Evolutionary conservation across 2,113 vertebrate genomes (phyloP).

Genomic region (Machaerirhynchus nigripectus): DNA sequence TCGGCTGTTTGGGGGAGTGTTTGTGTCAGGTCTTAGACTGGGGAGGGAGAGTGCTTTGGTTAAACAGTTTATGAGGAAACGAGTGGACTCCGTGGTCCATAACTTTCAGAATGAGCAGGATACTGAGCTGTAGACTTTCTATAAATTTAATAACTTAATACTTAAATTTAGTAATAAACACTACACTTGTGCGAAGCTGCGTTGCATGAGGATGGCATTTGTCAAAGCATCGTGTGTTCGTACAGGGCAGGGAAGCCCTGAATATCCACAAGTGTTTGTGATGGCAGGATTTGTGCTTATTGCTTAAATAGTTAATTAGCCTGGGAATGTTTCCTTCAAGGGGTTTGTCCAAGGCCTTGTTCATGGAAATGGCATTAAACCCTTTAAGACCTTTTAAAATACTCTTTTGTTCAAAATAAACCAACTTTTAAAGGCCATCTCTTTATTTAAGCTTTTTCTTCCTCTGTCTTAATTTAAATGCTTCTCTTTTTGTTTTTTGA

Average conservation of each 20-base stretch:
- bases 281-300: not conserved
- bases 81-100: not conserved
- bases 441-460: not conserved
- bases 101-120: not conserved
- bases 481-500: not conserved
- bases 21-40: not conserved
- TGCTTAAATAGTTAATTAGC: not conserved
- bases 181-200: not conserved
- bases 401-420: slow-evolving; percentile 38
- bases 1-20: no score
- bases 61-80: not conserved
- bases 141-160: not conserved
- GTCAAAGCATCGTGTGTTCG: not conserved
- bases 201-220: not conserved
- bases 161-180: not conserved
- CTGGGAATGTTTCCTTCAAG: not conserved
- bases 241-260: not conserved
- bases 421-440: not conserved
- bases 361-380: not conserved
- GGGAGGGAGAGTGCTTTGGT: not conserved
- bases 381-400: not conserved
- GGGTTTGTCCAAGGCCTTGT: slow-evolving; percentile 18
- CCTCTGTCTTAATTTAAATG: not conserved
- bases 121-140: not conserved
- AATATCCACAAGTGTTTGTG: not conserved